phyloP scores from a whole-genome alignment of 53 echinoderm and acorn worm species.

The Glandiceps talaboti region DNA sequence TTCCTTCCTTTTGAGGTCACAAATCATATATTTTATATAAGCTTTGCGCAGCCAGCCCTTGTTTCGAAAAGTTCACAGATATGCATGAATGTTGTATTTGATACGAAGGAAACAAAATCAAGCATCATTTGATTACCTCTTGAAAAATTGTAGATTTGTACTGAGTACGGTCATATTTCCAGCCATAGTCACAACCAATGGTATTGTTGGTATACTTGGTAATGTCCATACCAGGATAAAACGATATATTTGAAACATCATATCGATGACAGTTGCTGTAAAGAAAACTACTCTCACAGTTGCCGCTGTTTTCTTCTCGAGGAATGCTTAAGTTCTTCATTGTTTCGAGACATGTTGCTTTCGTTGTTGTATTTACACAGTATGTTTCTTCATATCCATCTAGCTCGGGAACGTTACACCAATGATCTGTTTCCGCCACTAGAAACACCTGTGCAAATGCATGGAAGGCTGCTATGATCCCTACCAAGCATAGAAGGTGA shows the following conservation, averaged over 20 bases:
- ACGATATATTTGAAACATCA: not conserved
- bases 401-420: slow-evolving; percentile 24
- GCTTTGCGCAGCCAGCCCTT: too few relatives aligned
- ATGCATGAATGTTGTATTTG: too few relatives aligned
- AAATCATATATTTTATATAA: too few relatives aligned
- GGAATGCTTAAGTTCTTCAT: slow-evolving; percentile 20
- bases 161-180: too few relatives aligned
- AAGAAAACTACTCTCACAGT: not conserved
- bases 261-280: not conserved
- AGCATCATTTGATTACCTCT: too few relatives aligned
- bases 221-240: too few relatives aligned
- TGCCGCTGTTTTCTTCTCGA: not conserved
- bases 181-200: slow-evolving; percentile 32
- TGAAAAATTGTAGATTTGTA: slow-evolving; percentile 43
- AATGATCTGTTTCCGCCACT: slow-evolving; percentile 52
- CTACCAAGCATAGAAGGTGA: slow-evolving; percentile 50
- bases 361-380: not conserved
- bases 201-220: not conserved
- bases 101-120: too few relatives aligned
- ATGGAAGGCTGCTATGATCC: slow-evolving; percentile 45
- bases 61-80: too few relatives aligned
- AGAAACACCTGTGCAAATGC: slow-evolving; percentile 67
- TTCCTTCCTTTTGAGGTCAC: too few relatives aligned
- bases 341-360: slow-evolving; percentile 15
- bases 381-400: not conserved